A percentile compares a stretch with the other conserved stretches of the same genome.
Evolutionary conservation across 2,797 vertebrate species (phyloP).

Genomic region (Emydoidea blandingii): DNA sequence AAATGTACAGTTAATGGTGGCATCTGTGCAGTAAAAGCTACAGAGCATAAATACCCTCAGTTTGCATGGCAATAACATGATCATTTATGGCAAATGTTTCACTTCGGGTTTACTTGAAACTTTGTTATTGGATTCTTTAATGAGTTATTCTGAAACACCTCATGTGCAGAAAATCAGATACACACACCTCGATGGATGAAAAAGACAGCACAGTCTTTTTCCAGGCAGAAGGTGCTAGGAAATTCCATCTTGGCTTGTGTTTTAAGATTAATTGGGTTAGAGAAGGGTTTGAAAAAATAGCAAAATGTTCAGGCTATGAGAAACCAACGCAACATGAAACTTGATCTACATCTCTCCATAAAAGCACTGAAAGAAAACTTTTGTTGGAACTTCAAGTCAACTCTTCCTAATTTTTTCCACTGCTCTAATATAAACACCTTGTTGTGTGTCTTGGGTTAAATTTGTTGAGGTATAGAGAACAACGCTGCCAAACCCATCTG

Average conservation of each 20-base stretch:
- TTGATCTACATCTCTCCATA: not conserved
- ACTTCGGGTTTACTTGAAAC: not conserved
- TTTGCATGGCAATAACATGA: not conserved
- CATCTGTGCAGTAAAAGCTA: conserved; percentile 18
- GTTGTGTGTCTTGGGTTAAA: conserved; percentile 41
- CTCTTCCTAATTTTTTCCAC: conserved; percentile 45
- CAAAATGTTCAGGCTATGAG: not conserved
- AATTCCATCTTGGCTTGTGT: not conserved
- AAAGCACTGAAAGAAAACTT: conserved; percentile 18
- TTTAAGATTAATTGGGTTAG: not conserved
- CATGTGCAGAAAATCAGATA: not conserved
- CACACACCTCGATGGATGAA: not conserved
- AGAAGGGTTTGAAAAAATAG: conserved; percentile 15
- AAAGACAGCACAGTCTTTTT: not conserved
- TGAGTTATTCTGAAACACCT: not conserved
- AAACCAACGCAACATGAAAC: not conserved
- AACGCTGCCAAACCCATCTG: conserved; percentile 23
- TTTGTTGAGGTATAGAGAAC: conserved; percentile 42
- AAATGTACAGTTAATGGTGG: conserved; percentile 10
- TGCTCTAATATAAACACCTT: conserved; percentile 52
- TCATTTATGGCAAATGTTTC: not conserved
- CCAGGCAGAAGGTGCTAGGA: not conserved
- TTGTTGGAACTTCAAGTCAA: conserved; percentile 28
- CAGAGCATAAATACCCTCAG: not conserved
- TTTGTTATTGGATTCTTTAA: not conserved